Evolutionary conservation across 1,140 invertebrate genomes (phyloP), one percentile per base, ranked within the genome.

Genomic region (Hestina assimilis): DNA sequence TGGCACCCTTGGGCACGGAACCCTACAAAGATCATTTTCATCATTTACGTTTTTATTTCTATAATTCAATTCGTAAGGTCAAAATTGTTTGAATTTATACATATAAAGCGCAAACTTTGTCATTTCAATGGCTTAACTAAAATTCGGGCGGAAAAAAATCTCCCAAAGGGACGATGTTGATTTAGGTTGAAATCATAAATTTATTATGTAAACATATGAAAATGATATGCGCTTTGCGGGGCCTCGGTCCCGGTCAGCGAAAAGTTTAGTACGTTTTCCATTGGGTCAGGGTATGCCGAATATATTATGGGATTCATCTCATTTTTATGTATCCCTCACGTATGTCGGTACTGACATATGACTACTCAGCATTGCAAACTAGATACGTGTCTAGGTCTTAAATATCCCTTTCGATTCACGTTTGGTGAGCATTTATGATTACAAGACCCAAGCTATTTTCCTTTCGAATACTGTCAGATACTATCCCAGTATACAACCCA

Each of bases 131-230:
- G 53, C 43, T 56, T 48, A 56, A 55, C 53, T 46, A 41, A 56
- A 54, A 15, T 28, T 12, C 42, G 11, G 23, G 14, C 41, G 45
- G 26, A 48, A 56, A 56, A 55, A 56, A 46, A 26, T 33, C 42
- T 23, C 12, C 38, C 35, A 26, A 41, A 41, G 45, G 53, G 41
- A 50, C 42, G 47, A 35, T 70, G 69, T 73, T 73, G 65, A 66
- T 59, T 67, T 73, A 70, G 70, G 70, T 63, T 46, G 55, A 58
- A 59, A 58, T 69, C 59, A 66, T 62, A 66, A 69, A 72, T 69
- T 52, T 59, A 61, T 68, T 68, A 66, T 66, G 67, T 58, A 66
- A 68, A 67, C 69, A 68, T 65, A 65, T 68, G 68, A 63, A 74
- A 72, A 73, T 66, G 57, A 72, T 69, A 63, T 58, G 55, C 56